Evolutionary conservation across 2,113 vertebrate species (phyloP).

Genomic region (Pelvicachromis taeniatus): DNA sequence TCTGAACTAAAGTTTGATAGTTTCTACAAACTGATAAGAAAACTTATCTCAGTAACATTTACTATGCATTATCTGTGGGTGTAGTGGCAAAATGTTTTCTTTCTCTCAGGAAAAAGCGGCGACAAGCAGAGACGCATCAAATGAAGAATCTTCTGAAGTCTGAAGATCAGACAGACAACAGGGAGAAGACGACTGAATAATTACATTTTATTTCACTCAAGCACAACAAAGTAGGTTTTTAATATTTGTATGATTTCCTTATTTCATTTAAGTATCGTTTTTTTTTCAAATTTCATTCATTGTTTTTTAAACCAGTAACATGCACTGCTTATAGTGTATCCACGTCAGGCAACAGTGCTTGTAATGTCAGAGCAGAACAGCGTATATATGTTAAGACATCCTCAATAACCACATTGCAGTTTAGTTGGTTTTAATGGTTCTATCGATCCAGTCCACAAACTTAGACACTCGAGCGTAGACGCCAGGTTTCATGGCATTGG

Average conservation of each 20-base stretch:
- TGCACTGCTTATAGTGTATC: neutral
- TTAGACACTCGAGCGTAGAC: conserved; percentile 89
- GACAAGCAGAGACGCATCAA: conserved; percentile 19
- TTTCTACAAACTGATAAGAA: neutral
- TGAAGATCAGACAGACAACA: conserved; percentile 16
- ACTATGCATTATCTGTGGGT: neutral
- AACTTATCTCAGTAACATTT: neutral
- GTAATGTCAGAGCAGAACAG: neutral
- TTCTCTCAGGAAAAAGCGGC: conserved; percentile 45
- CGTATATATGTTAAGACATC: neutral
- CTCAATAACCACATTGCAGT: neutral
- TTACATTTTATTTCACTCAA: neutral
- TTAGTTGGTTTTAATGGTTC: conserved; percentile 55
- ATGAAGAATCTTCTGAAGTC: conserved; percentile 28
- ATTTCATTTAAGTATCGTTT: neutral
- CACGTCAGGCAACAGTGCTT: neutral
- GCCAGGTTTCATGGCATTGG: conserved; percentile 89
- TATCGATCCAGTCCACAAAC: conserved; percentile 82
- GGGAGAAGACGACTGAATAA: conserved; percentile 46
- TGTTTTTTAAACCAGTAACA: neutral
- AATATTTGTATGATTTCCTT: neutral
- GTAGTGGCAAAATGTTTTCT: neutral
- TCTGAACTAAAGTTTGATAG: neutral
- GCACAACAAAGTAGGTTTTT: neutral
- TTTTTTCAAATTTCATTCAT: neutral